Evolutionary conservation across 2,113 vertebrate species (phyloP).

Genomic region (Toxostoma redivivum): DNA sequence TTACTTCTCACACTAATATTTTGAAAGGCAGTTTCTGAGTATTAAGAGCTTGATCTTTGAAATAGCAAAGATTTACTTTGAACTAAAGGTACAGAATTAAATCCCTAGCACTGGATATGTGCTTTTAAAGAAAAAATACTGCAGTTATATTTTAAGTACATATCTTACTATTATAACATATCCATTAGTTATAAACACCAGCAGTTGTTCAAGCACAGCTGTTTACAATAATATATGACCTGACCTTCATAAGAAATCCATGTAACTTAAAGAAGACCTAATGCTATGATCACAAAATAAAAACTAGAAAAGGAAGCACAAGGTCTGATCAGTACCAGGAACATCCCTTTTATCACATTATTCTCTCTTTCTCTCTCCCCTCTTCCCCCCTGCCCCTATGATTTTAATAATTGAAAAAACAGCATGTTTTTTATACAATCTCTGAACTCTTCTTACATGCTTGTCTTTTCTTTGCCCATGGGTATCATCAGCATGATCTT

Average conservation of each 20-base stretch:
- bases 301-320: background rate
- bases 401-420: background rate
- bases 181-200: background rate
- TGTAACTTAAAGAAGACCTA: background rate
- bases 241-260: background rate
- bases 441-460: background rate
- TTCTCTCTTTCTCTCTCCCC: background rate
- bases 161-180: background rate
- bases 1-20: background rate
- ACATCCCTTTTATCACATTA: background rate
- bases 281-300: background rate
- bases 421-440: background rate
- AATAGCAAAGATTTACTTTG: background rate
- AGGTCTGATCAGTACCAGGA: background rate
- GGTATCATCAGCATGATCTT: background rate
- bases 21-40: background rate
- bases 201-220: background rate
- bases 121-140: background rate
- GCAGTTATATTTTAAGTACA: background rate
- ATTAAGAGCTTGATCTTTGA: conserved; percentile 12
- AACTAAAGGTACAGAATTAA: background rate
- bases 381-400: fast-evolving
- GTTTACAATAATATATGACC: background rate
- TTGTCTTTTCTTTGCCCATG: background rate
- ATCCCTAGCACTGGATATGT: background rate